Conservation (phyloP, 2,113 vertebrate species). For the Turnix velox region DNA sequence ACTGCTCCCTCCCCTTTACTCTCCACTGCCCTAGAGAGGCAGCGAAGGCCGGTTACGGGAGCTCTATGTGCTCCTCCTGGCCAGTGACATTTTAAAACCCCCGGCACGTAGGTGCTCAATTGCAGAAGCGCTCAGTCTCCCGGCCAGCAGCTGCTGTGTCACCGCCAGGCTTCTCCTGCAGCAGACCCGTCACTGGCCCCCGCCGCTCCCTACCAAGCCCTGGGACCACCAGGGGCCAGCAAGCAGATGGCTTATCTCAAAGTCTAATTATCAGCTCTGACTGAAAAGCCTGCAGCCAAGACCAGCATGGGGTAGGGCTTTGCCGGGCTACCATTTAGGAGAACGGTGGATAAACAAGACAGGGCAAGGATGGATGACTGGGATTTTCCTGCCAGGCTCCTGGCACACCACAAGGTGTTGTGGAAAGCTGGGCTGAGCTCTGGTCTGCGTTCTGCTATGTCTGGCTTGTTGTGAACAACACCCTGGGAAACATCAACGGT, state of each 20-base stretch:
- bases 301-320: neutral
- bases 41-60: neutral
- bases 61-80: neutral
- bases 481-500: neutral
- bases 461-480: neutral
- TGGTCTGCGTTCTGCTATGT: neutral
- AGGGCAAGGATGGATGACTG: neutral
- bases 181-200: constrained; percentile 22
- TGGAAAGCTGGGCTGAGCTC: neutral
- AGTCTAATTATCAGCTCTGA: constrained; percentile 30
- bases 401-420: neutral
- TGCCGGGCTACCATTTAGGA: neutral
- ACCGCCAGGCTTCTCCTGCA: neutral
- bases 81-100: neutral
- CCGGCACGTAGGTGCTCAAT: neutral
- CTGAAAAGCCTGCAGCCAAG: neutral
- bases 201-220: neutral
- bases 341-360: neutral
- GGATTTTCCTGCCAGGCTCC: neutral
- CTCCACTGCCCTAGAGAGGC: neutral
- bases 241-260: constrained; percentile 69
- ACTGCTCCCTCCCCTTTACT: neutral
- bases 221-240: neutral
- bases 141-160: constrained; percentile 55
- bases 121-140: neutral